Evolutionary conservation across 2,888 invertebrate genomes (phyloP), one percentile per base, ranked within the genome.

Genomic region (Nomada ruficornis): DNA sequence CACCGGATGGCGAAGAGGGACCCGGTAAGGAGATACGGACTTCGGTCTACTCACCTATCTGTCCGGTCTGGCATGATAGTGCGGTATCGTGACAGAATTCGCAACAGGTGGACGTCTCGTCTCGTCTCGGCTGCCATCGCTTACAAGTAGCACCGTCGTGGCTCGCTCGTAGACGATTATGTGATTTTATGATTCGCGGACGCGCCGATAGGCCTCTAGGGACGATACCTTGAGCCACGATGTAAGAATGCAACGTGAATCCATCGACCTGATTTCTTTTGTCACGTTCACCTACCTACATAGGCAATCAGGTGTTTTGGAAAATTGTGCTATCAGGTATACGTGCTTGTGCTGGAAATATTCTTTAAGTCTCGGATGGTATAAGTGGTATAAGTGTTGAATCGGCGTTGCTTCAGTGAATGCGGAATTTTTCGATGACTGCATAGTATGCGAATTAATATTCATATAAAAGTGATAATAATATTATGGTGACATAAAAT

Each of bases 61-160:
- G 76, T 85, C 83, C 72, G 62, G 20, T 55, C 62, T 68, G 71
- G 77, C 70, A 67, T 60, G 74, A 84, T 86, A 84, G 83, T 63
- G 67, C 71, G 80, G 68, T 50, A 83, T 83, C 86, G 82, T 84
- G 87, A 90, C 88, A 89, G 90, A 86, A 88, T 88, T 88, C 65
- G 92, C 92, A 92, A 92, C 92, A 92, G 92, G 92, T 92, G 92
- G 91, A 91, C 87, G 91, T 89, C 88, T 89, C 89, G 86, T 88
- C 88, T 89, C 89, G 86, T 88, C 86, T 85, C 72, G 80, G 73
- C 79, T 81, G 64, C 67, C 57, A 78, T 83, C 84, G 85, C 77
- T 88, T 79, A 78, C 59, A 59, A 57, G 57, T 26, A 11, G n/a
- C 71, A 42, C 59, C 70, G 73, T 67, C 72, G 80, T 55, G 70